Base-by-base conservation (phyloP, 2,888 invertebrate species). In the Melanostoma scalare region DNA sequence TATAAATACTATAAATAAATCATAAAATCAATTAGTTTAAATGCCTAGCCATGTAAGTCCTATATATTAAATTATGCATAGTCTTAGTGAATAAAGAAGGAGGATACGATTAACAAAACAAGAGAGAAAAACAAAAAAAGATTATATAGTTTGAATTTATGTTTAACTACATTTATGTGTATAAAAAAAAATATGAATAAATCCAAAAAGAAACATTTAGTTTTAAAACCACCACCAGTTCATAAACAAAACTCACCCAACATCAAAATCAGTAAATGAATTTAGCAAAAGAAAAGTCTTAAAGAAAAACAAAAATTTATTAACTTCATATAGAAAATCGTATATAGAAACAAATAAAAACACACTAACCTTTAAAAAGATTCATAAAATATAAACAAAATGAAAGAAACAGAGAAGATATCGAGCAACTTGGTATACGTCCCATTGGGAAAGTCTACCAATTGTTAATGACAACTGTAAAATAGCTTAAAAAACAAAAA, bases 1-100 rank as follows among this genome's bases (percentile, higher is more conserved):
- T 86, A 87, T 85, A 88, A 87, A 86, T 88, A 89, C 87, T 88
- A 88, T 89, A 89, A 81, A 89, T 87, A 68, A 75, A 85, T 80
- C 76, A 81, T 82, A 81, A 76, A 84, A 85, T 82, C 73, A 71
- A 60, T 67, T 85, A 81, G 85, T 82, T 71, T 85, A 81, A 85
- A 85, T 79, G 69, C 33, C 20, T 84, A 84, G 84, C 44, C 10
- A 79, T 35, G 79, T 84, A 84, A 84, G 84, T 75, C 84, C 79
- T 84, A 84, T 71, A 84, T 84, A 74, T 75, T 84, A 84, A 84
- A 84, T 84, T 84, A 84, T 84, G 69, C 74, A 65, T 84, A 84
- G 75, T 71, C 60, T 84, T 84, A 84, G 84, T 75, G 60, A 84
- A 84, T 84, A 84, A 61, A 71, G 6, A 67, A 69, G 63, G 53